Percentiles rank a stretch among this genome's conserved stretches.
Conservation (phyloP, 2,888 invertebrate genomes). For the Chromoteleia sp. region DNA sequence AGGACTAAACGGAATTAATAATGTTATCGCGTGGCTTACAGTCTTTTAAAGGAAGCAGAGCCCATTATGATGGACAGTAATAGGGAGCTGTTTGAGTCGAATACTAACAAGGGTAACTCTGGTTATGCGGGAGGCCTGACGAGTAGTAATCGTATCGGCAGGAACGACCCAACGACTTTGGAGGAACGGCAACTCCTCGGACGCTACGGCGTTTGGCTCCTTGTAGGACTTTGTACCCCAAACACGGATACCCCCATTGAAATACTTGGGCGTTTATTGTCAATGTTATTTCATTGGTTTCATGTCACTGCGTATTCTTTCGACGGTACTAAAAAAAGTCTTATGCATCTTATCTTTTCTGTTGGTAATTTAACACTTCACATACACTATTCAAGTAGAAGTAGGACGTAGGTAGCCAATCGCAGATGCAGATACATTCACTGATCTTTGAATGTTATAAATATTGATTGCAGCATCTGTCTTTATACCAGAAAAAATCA, state of each 20-base stretch:
- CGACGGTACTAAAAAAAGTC: constrained; percentile 89
- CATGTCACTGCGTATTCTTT: constrained; percentile 98
- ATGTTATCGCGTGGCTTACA: constrained; percentile 74
- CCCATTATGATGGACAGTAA: constrained; percentile 89
- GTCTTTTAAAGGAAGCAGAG: constrained; percentile 95
- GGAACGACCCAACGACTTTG: constrained; percentile 84
- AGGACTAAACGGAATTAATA: constrained; percentile 42
- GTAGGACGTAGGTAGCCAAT: constrained; percentile 79
- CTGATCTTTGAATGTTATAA: constrained; percentile 35
- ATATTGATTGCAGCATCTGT: constrained; percentile 23
- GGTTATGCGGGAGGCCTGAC: constrained; percentile 77
- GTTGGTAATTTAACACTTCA: constrained; percentile 84
- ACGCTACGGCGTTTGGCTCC: constrained; percentile 98
- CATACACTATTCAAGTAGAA: constrained; percentile 81
- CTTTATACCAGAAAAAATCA: constrained; percentile 11
- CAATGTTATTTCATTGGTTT: constrained; percentile 99
- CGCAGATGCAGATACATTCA: constrained; percentile 78
- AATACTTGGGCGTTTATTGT: constrained; percentile 94
- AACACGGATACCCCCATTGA: constrained; percentile 91
- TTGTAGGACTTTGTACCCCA: constrained; percentile 96
- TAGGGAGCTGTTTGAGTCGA: constrained; percentile 85
- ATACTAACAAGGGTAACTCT: constrained; percentile 80
- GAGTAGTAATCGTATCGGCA: constrained; percentile 72
- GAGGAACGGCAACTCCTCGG: constrained; percentile 96
- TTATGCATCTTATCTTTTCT: constrained; percentile 84